Evolutionary conservation across 2,888 invertebrate genomes (phyloP).

Genomic region (Prosopocoilus inquinatus): DNA sequence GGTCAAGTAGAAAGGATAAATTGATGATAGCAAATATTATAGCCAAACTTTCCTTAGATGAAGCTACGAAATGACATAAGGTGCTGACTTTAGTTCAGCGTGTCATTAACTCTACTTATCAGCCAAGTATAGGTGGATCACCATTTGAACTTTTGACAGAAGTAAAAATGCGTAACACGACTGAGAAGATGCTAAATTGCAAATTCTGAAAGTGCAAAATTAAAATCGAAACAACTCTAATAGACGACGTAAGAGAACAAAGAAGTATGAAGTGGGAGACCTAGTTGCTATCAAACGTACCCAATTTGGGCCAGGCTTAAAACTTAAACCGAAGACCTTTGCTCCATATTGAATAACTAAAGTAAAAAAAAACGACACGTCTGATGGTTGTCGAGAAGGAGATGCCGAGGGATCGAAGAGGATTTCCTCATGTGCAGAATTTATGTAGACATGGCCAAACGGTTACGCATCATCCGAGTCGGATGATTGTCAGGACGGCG

Average conservation of each 20-base stretch:
- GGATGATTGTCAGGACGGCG: not conserved
- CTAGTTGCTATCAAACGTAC: conserved; percentile 39
- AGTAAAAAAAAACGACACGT: conserved; percentile 33
- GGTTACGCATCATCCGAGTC: not conserved
- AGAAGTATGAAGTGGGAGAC: conserved; percentile 26
- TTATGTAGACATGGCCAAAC: conserved; percentile 29
- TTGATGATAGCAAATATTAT: not conserved
- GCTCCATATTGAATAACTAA: conserved; percentile 36
- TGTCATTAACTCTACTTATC: conserved; percentile 24
- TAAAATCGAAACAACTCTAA: conserved; percentile 23
- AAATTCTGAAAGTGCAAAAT: conserved; percentile 25
- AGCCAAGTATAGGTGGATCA: conserved; percentile 24
- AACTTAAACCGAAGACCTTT: conserved; percentile 36
- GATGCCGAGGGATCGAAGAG: conserved; percentile 27
- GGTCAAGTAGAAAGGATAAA: not conserved
- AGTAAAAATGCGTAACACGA: conserved; percentile 27
- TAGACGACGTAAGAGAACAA: conserved; percentile 17
- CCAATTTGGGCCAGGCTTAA: conserved; percentile 37
- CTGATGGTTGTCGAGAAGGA: conserved; percentile 33
- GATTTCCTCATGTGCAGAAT: conserved; percentile 30
- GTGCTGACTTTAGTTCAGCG: conserved; percentile 15
- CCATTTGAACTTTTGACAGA: conserved; percentile 34
- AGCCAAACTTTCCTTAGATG: not conserved
- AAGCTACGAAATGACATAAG: not conserved
- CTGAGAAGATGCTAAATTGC: conserved; percentile 24